phyloP scores from a whole-genome alignment of 2,797 vertebrate species.

The Fundulus diaphanus region DNA sequence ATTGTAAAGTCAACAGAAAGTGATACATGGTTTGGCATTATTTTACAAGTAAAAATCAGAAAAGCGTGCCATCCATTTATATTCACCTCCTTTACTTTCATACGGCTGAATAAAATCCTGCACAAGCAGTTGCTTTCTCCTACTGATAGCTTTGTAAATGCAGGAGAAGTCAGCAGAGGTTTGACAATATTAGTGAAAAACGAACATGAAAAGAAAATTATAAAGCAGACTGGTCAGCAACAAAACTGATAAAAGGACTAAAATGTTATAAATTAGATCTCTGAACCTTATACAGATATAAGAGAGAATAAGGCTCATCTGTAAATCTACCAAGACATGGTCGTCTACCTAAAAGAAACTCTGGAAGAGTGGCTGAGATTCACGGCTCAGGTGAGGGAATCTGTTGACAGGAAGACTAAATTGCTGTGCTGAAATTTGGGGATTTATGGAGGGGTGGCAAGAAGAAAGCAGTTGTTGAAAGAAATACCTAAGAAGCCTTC shows the following conservation, averaged over 20 bases:
- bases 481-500: too few relatives aligned
- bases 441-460: not conserved
- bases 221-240: too few relatives aligned
- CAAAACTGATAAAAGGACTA: not conserved
- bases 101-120: not conserved
- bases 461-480: too few relatives aligned
- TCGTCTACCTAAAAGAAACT: too few relatives aligned
- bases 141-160: too few relatives aligned
- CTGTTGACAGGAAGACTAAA: too few relatives aligned
- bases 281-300: not conserved
- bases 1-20: not conserved
- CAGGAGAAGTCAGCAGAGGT: too few relatives aligned
- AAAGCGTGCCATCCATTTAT: not conserved
- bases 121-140: too few relatives aligned
- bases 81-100: not conserved
- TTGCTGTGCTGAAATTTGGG: not conserved
- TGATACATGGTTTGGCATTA: not conserved
- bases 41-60: not conserved
- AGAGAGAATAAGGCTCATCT: too few relatives aligned
- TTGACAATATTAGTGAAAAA: too few relatives aligned
- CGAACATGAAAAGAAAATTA: too few relatives aligned
- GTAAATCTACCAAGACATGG: too few relatives aligned
- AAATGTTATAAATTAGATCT: not conserved
- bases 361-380: not conserved
- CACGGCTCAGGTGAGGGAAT: not conserved